Conservation (phyloP, 2,888 invertebrate species). For the Dynastes hyllus region DNA sequence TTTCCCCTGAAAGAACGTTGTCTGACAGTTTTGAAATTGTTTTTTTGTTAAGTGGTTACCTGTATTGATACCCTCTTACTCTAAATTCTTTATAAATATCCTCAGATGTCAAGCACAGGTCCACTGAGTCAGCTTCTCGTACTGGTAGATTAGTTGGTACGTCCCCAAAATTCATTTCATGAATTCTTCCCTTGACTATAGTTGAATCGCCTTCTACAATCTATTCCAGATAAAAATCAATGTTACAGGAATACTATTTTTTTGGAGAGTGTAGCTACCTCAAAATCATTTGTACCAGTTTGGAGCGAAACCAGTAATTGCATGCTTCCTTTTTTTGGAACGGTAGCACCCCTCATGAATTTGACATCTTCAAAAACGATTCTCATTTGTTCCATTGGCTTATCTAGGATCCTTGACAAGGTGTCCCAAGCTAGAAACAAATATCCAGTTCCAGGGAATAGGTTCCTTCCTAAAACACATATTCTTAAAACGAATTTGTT, state of each 20-base stretch:
- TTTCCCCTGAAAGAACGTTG: constrained; percentile 56
- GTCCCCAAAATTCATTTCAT: constrained; percentile 13
- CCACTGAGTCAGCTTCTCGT: neutral
- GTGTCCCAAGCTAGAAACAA: constrained; percentile 74
- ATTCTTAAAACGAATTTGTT: neutral
- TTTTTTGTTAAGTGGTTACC: constrained; percentile 39
- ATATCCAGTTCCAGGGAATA: constrained; percentile 77
- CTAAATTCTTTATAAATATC: constrained; percentile 81
- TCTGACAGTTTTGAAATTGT: neutral
- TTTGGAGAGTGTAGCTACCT: constrained; percentile 56
- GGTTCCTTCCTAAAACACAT: constrained; percentile 63
- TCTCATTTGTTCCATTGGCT: constrained; percentile 69
- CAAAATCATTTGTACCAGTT: constrained; percentile 63
- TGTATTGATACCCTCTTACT: constrained; percentile 77
- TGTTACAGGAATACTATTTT: neutral
- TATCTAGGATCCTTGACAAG: constrained; percentile 69
- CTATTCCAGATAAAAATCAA: constrained; percentile 15
- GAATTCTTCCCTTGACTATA: constrained; percentile 47
- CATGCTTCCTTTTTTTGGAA: constrained; percentile 69
- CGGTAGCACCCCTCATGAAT: constrained; percentile 68
- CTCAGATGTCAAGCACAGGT: constrained; percentile 58
- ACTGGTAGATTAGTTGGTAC: neutral
- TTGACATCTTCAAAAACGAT: constrained; percentile 75
- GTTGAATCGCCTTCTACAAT: constrained; percentile 41
- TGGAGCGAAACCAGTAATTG: constrained; percentile 61